A percentile compares a stretch with the other conserved stretches of the same genome.
Evolutionary conservation across 2,797 vertebrate genomes (phyloP).

Genomic region (Gallinago nigripennis): DNA sequence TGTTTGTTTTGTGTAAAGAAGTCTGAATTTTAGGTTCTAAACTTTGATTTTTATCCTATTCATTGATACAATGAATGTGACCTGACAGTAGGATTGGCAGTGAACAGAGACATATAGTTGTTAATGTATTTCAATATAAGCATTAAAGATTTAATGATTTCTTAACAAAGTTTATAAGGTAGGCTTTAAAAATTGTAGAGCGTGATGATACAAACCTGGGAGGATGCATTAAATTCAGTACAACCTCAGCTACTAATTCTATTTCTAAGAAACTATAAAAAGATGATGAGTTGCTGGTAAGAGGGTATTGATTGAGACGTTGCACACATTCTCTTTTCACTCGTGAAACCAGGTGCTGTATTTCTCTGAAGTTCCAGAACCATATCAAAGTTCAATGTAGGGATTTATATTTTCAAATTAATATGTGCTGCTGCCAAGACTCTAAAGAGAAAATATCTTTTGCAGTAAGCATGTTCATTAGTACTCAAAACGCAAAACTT

Average conservation of each 20-base stretch:
- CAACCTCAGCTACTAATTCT: not conserved
- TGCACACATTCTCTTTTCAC: not conserved
- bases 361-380: not conserved
- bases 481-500: not conserved
- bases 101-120: not conserved
- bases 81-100: accelerated
- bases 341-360: not conserved
- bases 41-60: not conserved
- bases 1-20: not conserved
- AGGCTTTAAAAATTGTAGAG: not conserved
- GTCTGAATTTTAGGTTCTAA: not conserved
- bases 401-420: not conserved
- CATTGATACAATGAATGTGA: not conserved
- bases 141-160: not conserved
- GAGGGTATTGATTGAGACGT: not conserved
- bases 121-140: not conserved
- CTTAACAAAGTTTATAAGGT: not conserved
- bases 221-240: not conserved
- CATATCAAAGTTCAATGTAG: not conserved
- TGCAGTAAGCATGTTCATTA: not conserved
- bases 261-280: not conserved
- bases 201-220: not conserved
- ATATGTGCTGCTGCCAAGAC: not conserved
- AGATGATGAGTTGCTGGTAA: not conserved
- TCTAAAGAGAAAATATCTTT: not conserved